Percentiles rank a stretch among this genome's conserved stretches.
These are phyloP conservation scores for Scatophagus argus DNA, from an alignment of 2,113 vertebrate genomes.

Conservation along the genomic window DNA sequence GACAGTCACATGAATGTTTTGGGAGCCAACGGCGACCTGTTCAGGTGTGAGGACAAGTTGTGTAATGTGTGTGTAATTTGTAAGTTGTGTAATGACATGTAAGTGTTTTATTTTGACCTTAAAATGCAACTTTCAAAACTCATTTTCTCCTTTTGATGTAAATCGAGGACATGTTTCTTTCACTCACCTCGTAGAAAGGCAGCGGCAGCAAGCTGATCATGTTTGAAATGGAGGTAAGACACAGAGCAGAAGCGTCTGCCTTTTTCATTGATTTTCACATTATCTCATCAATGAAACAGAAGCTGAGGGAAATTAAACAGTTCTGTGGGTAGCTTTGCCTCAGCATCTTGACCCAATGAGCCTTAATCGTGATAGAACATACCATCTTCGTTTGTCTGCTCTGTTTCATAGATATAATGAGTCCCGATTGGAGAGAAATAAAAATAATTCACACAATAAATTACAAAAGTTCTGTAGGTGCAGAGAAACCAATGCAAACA, in stretches of 20 bases:
- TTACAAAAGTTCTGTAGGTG: neutral
- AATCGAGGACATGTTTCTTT: neutral
- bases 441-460: slow-evolving; percentile 4
- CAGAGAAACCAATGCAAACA: slow-evolving; percentile 10
- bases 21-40: too few species aligned
- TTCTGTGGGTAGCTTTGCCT: too few species aligned
- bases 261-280: neutral
- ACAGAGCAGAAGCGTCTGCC: slow-evolving; percentile 9
- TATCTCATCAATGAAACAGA: neutral
- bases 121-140: neutral
- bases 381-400: neutral
- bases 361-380: neutral
- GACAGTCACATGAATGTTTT: too few species aligned
- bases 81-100: too few species aligned
- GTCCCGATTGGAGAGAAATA: neutral
- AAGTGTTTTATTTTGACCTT: too few species aligned
- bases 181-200: too few species aligned
- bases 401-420: neutral
- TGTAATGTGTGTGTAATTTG: too few species aligned
- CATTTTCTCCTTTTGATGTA: neutral
- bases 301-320: neutral
- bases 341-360: neutral
- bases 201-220: neutral
- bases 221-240: neutral
- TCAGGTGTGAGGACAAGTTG: too few species aligned